Evolutionary conservation across 2,113 vertebrate genomes (phyloP), one percentile per base, ranked within the genome.

Genomic region (Tragulus kanchil): DNA sequence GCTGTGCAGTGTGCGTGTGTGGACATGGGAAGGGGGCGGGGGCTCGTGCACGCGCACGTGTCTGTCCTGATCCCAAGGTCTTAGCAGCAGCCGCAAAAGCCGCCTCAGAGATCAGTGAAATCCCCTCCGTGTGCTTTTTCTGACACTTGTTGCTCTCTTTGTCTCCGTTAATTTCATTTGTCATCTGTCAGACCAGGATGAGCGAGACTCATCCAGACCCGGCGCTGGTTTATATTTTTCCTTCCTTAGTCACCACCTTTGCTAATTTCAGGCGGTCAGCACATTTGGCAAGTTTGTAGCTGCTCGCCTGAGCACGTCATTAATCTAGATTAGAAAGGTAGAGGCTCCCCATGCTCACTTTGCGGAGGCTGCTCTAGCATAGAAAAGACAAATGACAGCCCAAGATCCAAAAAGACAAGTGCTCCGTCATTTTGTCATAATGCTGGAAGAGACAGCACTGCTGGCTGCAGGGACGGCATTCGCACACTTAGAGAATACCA

Each of bases 301-400:
- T 65, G 92, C 94, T 85, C 90, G 89, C 97, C 89, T 93, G 95
- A 97, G 96, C 97, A 64, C 97, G 97, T 98, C 98, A 96, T 99
- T 99, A 98, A 98, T 99, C 98, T 99, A 84, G 93, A 98, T 99
- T 98, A 99, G 98, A 90, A 65, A 96, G 86, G 89, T 61, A 65
- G 96, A 84, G 64, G 67, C 90, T 90, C 94, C 96, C 79, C 71
- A 75, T 93, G 62, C 50, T 62, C 96, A 65, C 77, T 95, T 97
- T 96, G 91, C 97, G 16, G 48, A 88, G 89, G 0, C 28, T 82
- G 36, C 45, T n/a, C 85, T 54, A n/a, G n/a, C n/a, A n/a, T n/a
- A n/a, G n/a, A 75, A 75, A 96, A 96, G 90, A 96, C 75, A 88
- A 85, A 95, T 62, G 93, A 93, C 52, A 85, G 82, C 83, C 12